A percentile compares a stretch with the other conserved stretches of the same genome.
Conservation (phyloP, 2,888 invertebrate species). For the Calliopum simillimum region DNA sequence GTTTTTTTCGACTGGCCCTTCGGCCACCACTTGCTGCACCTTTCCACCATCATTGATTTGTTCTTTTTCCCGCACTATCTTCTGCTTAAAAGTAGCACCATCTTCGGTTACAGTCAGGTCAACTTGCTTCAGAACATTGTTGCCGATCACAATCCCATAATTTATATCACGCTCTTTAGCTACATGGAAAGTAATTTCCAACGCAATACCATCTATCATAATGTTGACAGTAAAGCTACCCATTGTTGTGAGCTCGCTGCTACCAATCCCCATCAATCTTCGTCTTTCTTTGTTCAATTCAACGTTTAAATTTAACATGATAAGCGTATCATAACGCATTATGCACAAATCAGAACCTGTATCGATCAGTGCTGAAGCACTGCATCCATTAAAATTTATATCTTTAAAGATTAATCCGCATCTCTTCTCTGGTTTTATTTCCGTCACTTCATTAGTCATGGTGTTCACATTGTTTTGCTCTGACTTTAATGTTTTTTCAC, state of each 20-base stretch:
- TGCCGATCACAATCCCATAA: constrained; percentile 19
- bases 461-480: constrained; percentile 1
- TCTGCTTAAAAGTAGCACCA: too few relatives aligned
- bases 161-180: constrained; percentile 23
- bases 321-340: constrained; percentile 31
- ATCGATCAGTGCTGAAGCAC: constrained; percentile 22
- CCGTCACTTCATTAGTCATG: background rate
- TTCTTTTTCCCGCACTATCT: background rate
- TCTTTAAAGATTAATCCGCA: constrained; percentile 27
- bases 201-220: background rate
- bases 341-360: constrained; percentile 32
- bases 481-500: background rate
- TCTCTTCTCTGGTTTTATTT: background rate
- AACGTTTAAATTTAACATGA: constrained; percentile 27
- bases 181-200: constrained; percentile 25
- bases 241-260: constrained; percentile 28
- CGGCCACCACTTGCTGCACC: too few relatives aligned
- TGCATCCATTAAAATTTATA: background rate
- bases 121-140: background rate
- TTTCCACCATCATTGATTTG: too few relatives aligned
- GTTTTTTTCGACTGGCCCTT: too few relatives aligned
- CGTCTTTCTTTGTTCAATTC: constrained; percentile 28
- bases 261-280: constrained; percentile 29
- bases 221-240: constrained; percentile 23
- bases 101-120: background rate